Base-by-base conservation (phyloP, 2,797 vertebrate genomes). In the Harpia harpyja region DNA sequence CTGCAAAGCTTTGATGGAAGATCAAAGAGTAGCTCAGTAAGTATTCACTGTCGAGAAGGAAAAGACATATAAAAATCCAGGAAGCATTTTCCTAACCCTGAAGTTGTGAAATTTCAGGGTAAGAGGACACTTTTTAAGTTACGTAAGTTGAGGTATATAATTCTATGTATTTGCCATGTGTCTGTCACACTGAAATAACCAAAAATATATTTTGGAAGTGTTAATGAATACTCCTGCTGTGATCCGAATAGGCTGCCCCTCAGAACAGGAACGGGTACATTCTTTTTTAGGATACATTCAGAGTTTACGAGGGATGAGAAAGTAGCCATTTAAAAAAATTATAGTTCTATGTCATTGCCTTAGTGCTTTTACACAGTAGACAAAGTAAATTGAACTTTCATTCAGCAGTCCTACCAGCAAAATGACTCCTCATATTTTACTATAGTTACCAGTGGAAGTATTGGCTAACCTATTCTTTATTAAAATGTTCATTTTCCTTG, bases 401-500 rank as follows among this genome's bases (percentile, higher is more conserved):
- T 93, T 96, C 92, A 95, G 48, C 33, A 33, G 39, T 95, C 92
- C 86, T 90, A 37, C 39, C 46, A 95, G 94, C 64, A 94, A 95
- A 97, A 97, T 82, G 37, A 37, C 74, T 97, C 9, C 41, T 75
- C 57, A 83, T 96, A 92, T 97, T 97, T 97, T 95, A 95, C 68
- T 85, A 48, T 83, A 94, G 85, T 95, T 97, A 97, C 84, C 85
- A 78, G 70, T 3, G 51, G 94, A 97, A 97, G 72, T 92, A 95
- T 85, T 96, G 77, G 81, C n/a, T 93, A 93, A 81, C 90, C 61
- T 96, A 85, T 97, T 96, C 81, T 91, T 97, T 97, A 97, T 97
- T 95, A 94, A 93, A 97, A 94, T 94, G 83, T 95, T 97, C 85
- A 94, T 94, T 96, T 95, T 88, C 60, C 76, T 95, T 88, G 37